Evolutionary conservation across 1,140 invertebrate genomes (phyloP).

Genomic region (Scaptomyza graminum): DNA sequence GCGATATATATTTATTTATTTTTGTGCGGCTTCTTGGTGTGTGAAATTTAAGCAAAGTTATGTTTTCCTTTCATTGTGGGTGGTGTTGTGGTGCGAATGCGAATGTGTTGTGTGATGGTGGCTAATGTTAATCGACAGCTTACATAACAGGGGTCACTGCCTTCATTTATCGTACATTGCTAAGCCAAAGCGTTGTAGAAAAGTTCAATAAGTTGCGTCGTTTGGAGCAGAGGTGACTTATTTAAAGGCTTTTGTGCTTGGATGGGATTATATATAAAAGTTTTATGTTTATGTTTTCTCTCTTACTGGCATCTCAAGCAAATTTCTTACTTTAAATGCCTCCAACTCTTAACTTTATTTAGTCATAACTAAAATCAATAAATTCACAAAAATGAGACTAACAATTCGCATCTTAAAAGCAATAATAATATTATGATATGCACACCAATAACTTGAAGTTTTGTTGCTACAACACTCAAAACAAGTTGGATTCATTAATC

Average conservation of each 20-base stretch:
- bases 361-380: neutral
- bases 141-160: conserved; percentile 43
- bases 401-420: conserved; percentile 2
- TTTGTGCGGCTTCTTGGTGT: conserved; percentile 48
- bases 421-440: neutral
- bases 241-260: neutral
- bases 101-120: conserved; percentile 10
- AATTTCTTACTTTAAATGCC: neutral
- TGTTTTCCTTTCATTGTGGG: conserved; percentile 21
- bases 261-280: no score
- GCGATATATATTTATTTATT: neutral
- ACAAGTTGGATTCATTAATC: conserved; percentile 42
- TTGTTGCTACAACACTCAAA: conserved; percentile 25
- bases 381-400: conserved; percentile 9
- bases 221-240: neutral
- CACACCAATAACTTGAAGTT: neutral
- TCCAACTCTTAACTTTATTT: neutral
- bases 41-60: conserved; percentile 47
- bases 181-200: neutral
- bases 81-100: conserved; percentile 7
- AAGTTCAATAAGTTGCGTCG: neutral
- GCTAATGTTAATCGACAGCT: conserved; percentile 45
- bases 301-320: neutral
- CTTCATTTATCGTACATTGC: conserved; percentile 13
- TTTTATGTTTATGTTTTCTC: no score